Base-by-base conservation (phyloP, 2,113 vertebrate species). In the Tragelaphus strepsiceros region DNA sequence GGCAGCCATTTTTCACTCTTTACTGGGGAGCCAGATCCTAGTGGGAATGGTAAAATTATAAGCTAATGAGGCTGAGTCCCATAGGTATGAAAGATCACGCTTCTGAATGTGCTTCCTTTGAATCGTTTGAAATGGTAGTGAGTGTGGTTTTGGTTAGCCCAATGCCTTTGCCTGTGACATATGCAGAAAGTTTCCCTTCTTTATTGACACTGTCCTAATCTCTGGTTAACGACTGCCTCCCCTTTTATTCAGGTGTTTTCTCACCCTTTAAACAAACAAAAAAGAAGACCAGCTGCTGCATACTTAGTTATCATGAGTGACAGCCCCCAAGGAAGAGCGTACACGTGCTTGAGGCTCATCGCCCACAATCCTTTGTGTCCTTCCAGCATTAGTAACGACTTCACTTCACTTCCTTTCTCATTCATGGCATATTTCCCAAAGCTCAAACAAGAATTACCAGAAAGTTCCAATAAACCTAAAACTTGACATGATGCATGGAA, bases 261-360 rank as follows among this genome's bases (percentile, higher is more conserved):
- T 43, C 6, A 1, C 35, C 71, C 71, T 43, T 77, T 43, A 74
- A 24, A 24, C n/a, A 43, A 2, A 16, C 61, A 74, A 3, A 67
- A 30, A 22, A 21, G 19, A 71, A 71, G 67, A 74, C 21, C 7
- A 46, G 28, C 46, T 4, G 12, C 12, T 80, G 17, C 90, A 35
- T 15, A 35, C 28, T 17, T 35, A 12, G 30, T 39, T 21, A 17
- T 39, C 15, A 2, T 17, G 61, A 61, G 5, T 39, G 82, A 77
- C 32, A 46, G 0, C 28, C 19, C 6, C 32, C 74, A 32, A 10
- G 77, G n/a, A 49, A 17, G 71, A 17, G 3, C 16, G 8, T 6
- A 2, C 43, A 1, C n/a, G 26, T 22, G 6, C 21, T 22, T 0
- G 12, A 15, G 62, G 17, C 22, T 15, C 32, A 4, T 10, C 26